These are phyloP conservation scores for Tetranychus truncatus DNA, from an alignment of 2,888 invertebrate genomes.

Conservation along the genomic window DNA sequence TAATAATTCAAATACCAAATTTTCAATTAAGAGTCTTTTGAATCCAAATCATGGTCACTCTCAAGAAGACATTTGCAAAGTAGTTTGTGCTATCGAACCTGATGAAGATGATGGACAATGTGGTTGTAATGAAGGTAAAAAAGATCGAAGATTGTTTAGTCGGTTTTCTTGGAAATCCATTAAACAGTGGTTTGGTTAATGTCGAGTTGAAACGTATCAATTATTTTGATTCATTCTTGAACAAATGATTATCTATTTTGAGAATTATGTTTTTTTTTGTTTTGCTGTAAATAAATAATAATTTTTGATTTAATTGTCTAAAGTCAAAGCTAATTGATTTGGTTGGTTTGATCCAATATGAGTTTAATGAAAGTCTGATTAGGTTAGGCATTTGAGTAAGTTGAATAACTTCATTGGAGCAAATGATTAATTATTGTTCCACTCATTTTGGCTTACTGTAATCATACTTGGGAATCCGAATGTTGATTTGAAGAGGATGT, in stretches of 20 bases:
- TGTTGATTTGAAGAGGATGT: too few species aligned
- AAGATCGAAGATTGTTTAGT: neutral
- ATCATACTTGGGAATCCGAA: too few species aligned
- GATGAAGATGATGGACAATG: neutral
- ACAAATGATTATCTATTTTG: neutral
- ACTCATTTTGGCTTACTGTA: too few species aligned
- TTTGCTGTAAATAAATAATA: neutral
- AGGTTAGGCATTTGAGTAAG: neutral
- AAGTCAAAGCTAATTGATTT: neutral
- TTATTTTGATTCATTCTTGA: neutral
- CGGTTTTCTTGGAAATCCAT: neutral
- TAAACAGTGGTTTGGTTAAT: neutral
- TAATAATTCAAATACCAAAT: neutral
- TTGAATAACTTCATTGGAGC: neutral
- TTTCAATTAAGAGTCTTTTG: neutral
- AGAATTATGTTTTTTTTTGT: too few species aligned
- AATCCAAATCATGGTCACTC: neutral
- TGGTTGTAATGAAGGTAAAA: neutral
- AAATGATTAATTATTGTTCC: neutral
- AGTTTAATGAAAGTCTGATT: neutral
- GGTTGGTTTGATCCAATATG: neutral
- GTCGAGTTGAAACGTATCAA: neutral
- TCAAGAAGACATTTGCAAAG: neutral
- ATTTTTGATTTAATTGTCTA: neutral
- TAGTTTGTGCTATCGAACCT: neutral